These are phyloP conservation scores for Buathra laborator DNA, from an alignment of 2,888 invertebrate genomes.

Conservation along the genomic window DNA sequence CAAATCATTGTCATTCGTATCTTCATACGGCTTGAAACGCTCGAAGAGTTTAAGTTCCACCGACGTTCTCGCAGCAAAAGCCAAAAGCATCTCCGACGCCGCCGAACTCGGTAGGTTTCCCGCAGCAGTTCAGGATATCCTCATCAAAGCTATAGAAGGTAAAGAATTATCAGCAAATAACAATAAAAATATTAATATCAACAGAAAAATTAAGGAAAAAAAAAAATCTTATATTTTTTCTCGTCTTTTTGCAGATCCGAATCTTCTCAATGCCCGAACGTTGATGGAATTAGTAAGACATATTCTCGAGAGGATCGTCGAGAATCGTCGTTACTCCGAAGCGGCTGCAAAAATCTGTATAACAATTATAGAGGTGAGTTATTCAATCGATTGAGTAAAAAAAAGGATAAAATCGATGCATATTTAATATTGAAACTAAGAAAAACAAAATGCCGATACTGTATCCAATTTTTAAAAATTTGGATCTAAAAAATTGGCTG, in stretches of 20 bases:
- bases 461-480: background rate
- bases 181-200: background rate
- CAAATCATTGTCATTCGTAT: slow-evolving; percentile 83
- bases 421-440: background rate
- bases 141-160: slow-evolving; percentile 92
- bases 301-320: slow-evolving; percentile 92
- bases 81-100: slow-evolving; percentile 87
- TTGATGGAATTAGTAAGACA: slow-evolving; percentile 95
- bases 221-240: slow-evolving; percentile 21
- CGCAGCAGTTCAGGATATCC: slow-evolving; percentile 90
- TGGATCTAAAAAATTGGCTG: too few relatives aligned
- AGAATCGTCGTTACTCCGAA: slow-evolving; percentile 92
- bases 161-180: slow-evolving; percentile 59
- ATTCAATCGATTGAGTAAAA: slow-evolving; percentile 47
- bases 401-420: background rate
- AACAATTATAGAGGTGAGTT: slow-evolving; percentile 90
- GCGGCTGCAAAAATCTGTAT: slow-evolving; percentile 95
- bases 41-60: slow-evolving; percentile 94
- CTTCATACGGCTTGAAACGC: slow-evolving; percentile 88
- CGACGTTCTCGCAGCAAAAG: slow-evolving; percentile 89
- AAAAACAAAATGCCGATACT: background rate
- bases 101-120: slow-evolving; percentile 92
- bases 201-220: background rate
- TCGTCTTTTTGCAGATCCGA: slow-evolving; percentile 88
- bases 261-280: slow-evolving; percentile 90